Conservation (phyloP, 2,113 vertebrate genomes). For the Ictalurus punctatus region DNA sequence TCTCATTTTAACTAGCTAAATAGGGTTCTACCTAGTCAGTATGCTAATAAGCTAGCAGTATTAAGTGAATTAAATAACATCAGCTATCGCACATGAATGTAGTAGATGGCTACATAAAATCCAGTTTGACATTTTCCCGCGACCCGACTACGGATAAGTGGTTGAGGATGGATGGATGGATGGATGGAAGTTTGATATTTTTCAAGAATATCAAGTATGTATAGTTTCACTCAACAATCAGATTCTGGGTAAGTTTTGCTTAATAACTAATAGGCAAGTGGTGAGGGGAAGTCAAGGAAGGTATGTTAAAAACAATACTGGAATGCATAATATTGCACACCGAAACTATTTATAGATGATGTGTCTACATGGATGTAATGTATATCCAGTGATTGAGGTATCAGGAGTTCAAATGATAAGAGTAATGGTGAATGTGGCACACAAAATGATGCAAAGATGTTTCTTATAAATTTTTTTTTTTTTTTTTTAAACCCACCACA, state of each 20-base stretch:
- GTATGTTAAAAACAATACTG: constrained; percentile 18
- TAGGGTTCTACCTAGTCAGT: background rate
- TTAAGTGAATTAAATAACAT: background rate
- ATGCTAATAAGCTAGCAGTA: background rate
- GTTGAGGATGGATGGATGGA: too few relatives aligned
- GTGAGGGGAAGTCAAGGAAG: background rate
- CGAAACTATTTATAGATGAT: background rate
- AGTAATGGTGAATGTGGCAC: background rate
- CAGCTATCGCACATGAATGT: background rate
- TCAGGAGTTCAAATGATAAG: background rate
- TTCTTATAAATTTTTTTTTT: too few relatives aligned
- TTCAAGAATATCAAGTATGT: background rate
- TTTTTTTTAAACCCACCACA: too few relatives aligned
- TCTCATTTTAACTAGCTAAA: too few relatives aligned
- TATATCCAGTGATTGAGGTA: background rate
- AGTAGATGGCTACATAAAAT: background rate
- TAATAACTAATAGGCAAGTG: background rate
- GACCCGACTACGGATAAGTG: too few relatives aligned
- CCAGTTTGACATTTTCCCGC: background rate
- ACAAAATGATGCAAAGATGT: background rate
- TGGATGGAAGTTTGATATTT: background rate
- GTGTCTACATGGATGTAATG: background rate
- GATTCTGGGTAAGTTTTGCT: background rate
- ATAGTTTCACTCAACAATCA: background rate
- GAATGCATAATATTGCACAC: constrained; percentile 3